Base-by-base conservation (phyloP, 1,140 invertebrate species). In the Venustaconcha ellipsiformis region DNA sequence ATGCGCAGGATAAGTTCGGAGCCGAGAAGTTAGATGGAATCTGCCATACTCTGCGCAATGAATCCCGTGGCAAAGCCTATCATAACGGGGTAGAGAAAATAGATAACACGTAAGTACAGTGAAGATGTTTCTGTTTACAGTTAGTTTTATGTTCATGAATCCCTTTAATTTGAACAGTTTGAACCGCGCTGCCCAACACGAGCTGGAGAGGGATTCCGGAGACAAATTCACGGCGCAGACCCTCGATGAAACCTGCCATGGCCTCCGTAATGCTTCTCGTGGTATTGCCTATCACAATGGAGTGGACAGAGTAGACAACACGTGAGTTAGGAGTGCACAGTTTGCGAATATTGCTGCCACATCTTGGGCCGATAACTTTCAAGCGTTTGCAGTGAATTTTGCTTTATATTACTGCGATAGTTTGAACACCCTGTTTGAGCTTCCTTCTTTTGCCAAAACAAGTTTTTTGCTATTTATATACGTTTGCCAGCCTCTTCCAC, bases 271-370 rank as follows among this genome's bases (percentile, higher is more conserved):
- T 90, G 93, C 93, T 78, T 96, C 95, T 18, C 90, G 94, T 82
- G 96, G 95, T 26, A 94, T 98, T 74, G 94, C 96, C 84, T 97
- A 95, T 89, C 96, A 96, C 89, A 94, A 95, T 65, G 96, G 96
- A 72, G 96, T 97, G 74, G 95, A 98, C 88, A 95, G 95, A 90
- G 94, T 94, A 85, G 95, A 97, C 92, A 94, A 95, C 64, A 96
- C 95, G 92, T 94, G 91, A 91, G 90, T 88, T 17, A 64, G 5
- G 18, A 57, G 18, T n/a, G 23, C 23, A 62, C 23, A 62, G 6
- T 62, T 23, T n/a, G 59, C 0, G 23, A n/a, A 18, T 23, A n/a
- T 62, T 62, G 59, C 23, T 62, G 18, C 23, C 59, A 14, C 37
- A 48, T 48, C 23, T 48, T 48, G 37, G 37, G 37, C 8, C 6